phyloP scores from a whole-genome alignment of 2,888 invertebrate species.

The Linyphia triangularis region DNA sequence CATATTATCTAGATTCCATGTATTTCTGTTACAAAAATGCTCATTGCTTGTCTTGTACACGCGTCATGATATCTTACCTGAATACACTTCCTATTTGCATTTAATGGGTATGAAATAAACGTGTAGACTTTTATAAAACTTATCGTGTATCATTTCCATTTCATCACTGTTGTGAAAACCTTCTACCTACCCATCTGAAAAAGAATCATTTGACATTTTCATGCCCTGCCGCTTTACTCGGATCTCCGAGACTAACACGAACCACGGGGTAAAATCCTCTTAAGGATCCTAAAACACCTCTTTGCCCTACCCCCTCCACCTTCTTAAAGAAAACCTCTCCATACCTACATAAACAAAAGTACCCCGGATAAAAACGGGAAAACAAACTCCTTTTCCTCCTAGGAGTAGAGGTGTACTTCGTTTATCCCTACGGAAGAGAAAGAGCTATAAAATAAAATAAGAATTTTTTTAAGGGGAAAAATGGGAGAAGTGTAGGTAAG shows the following conservation, averaged over 20 bases:
- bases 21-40: too few relatives aligned
- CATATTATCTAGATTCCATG: too few relatives aligned
- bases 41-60: too few relatives aligned
- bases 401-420: constrained; percentile 67
- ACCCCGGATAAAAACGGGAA: constrained; percentile 41
- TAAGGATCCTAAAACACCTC: constrained; percentile 65
- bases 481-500: constrained; percentile 1
- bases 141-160: constrained; percentile 56
- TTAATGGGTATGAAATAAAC: too few relatives aligned
- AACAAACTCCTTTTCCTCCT: not conserved
- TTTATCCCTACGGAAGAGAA: constrained; percentile 43
- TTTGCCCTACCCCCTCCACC: constrained; percentile 4
- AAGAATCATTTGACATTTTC: constrained; percentile 68
- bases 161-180: constrained; percentile 44
- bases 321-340: constrained; percentile 31
- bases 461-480: constrained; percentile 13
- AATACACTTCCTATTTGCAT: not conserved
- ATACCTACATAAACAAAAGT: constrained; percentile 62
- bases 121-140: too few relatives aligned
- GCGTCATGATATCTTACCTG: not conserved
- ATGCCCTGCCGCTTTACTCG: constrained; percentile 46
- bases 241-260: constrained; percentile 47
- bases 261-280: constrained; percentile 66
- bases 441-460: constrained; percentile 67
- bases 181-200: constrained; percentile 3